Evolutionary conservation across 1,140 invertebrate species (phyloP), one percentile per base, ranked within the genome.

Genomic region (Drosophila tropicalis): DNA sequence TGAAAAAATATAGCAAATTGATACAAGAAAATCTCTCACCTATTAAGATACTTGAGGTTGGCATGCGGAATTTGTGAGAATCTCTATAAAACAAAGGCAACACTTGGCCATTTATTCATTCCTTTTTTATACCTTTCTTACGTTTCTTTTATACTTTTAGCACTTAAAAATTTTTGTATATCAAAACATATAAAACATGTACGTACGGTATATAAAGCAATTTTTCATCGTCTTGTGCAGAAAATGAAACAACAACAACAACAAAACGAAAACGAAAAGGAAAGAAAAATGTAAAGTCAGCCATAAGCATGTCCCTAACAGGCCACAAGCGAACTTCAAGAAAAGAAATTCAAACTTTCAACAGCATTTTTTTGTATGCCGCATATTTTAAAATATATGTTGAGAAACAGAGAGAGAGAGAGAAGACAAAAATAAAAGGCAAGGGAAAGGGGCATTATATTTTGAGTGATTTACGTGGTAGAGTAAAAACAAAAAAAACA

Each of bases 401-500:
- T 29, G 29, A 55, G 9, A 29, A 29, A 55, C 6, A 19, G 15
- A 29, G 22, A 22, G 10, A 55, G 22, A 29, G 15, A 19, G 15
- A 5, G 15, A 47, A 51, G 19, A 19, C 4, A 10, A 5, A 4
- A 51, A 3, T 17, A 12, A 19, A 13, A 2, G 9, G 44, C 44
- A 47, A 17, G 15, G 44, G 44, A 10, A 1, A 0, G 44, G 44
- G 19, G 83, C 82, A 85, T 85, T 85, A 85, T 82, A 83, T 86
- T 85, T 72, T 86, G 82, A 85, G 79, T 85, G 82, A 85, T 85
- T 85, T 85, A 85, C 83, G 75, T 77, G 67, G 55, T 34, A 22
- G 22, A 39, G 39, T 10, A 67, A 67, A 68, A 55, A 57, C 17
- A 47, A 60, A 54, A n/a, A 54, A 70, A 67, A 66, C 67, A 34